Percentiles rank a stretch among this genome's conserved stretches.
Conservation (phyloP, 2,113 vertebrate species). For the Pangasianodon gigas region DNA sequence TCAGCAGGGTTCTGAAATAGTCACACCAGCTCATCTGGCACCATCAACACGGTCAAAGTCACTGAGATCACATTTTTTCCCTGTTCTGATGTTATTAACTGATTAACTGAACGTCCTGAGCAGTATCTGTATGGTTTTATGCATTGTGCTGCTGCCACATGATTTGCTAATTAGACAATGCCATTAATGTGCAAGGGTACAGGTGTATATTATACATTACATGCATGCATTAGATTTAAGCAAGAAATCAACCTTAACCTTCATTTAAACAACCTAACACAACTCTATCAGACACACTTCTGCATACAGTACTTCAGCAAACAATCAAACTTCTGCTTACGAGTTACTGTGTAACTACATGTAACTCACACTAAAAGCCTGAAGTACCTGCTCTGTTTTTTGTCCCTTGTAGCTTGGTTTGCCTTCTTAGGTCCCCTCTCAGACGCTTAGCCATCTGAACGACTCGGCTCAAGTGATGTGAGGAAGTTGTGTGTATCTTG, state of each 20-base stretch:
- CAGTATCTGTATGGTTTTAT: background rate
- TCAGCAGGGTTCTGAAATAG: background rate
- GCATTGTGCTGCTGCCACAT: background rate
- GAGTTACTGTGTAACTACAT: background rate
- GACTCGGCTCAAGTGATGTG: background rate
- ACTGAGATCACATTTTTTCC: background rate
- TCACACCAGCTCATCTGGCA: background rate
- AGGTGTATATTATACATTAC: background rate
- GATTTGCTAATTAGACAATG: background rate
- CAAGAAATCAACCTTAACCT: background rate
- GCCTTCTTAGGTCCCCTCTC: background rate
- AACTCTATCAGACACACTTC: background rate
- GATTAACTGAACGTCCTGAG: background rate
- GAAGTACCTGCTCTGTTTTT: background rate
- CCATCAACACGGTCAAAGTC: background rate
- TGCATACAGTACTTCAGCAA: background rate
- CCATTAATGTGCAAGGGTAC: background rate
- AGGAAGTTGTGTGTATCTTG: background rate
- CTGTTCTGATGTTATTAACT: background rate
- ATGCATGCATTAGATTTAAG: background rate
- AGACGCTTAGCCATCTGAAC: background rate
- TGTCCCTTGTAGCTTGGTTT: background rate
- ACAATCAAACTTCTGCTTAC: slow-evolving; percentile 5
- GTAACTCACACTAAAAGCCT: background rate
- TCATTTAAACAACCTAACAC: background rate